Base-by-base conservation (phyloP, 2,797 vertebrate genomes). In the Hypotaenidia okinawae region DNA sequence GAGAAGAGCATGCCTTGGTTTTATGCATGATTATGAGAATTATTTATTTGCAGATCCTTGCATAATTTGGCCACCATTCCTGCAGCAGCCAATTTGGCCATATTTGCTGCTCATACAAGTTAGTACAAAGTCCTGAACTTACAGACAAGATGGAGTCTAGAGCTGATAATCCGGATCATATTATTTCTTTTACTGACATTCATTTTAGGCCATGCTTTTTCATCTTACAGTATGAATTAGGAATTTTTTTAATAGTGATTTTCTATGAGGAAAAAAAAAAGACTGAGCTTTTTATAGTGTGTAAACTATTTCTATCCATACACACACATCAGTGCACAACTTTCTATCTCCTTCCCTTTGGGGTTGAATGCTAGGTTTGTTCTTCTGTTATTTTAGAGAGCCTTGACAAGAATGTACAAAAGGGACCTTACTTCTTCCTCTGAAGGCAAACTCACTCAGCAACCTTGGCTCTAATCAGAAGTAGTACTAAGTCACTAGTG, bases 241-340 rank as follows among this genome's bases (percentile, higher is more conserved):
- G 2, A 18, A 41, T 63, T 3, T 5, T 11, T 85, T 59, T 61
- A 77, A 8, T 21, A 37, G 19, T 33, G 30, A 37, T 23, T 9
- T 85, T 64, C 35, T 22, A 24, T 13, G 12, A 89, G 15, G 6
- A 39, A 49, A 63, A 76, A 37, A n/a, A 25, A 3, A 54, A 0
- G 9, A 52, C 11, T 17, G 7, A 57, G 14, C 5, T 49, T 80
- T 64, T 68, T 30, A 11, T 41, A 39, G 16, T 25, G 2, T 25
- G 25, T 45, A 39, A 85, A 27, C 4, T 32, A 30, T 39, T 57
- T 70, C 10, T 17, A 63, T 69, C 5, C 24, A 23, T 23, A 33
- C 24, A 67, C 4, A 55, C 19, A n/a, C 0, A 52, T 1, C 10
- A 3, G 32, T 1, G 64, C 7, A 14, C 8, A 66, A 45, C 17